These are phyloP conservation scores for Propithecus coquereli DNA, from an alignment of 2,113 vertebrate genomes.

Conservation along the genomic window DNA sequence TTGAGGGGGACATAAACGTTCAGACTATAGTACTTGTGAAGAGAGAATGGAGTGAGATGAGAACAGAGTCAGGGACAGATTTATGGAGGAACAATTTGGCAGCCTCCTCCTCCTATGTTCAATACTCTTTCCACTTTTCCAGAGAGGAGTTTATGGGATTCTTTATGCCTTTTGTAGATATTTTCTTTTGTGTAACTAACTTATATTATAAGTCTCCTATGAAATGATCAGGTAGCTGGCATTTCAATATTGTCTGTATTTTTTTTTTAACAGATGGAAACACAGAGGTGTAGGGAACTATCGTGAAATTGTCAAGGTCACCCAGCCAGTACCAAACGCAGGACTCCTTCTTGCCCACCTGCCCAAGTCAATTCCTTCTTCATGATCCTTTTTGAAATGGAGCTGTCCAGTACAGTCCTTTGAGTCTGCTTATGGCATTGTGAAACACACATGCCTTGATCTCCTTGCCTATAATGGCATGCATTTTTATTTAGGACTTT, in stretches of 20 bases:
- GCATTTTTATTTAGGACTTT: slow-evolving; percentile 19
- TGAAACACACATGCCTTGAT: slow-evolving; percentile 35
- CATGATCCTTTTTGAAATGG: slow-evolving; percentile 14
- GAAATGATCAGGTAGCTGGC: background rate
- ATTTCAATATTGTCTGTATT: slow-evolving; percentile 19
- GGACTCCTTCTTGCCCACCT: slow-evolving; percentile 14
- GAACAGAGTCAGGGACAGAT: background rate
- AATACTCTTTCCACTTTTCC: background rate
- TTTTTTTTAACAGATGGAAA: background rate
- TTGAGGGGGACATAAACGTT: background rate
- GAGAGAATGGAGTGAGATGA: background rate
- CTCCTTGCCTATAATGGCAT: background rate
- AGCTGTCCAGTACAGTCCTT: background rate
- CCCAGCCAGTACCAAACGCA: background rate
- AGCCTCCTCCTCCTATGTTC: background rate
- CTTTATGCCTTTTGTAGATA: background rate
- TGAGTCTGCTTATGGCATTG: background rate
- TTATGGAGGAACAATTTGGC: background rate
- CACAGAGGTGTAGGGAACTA: background rate
- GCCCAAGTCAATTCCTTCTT: slow-evolving; percentile 11
- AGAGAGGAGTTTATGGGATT: slow-evolving; percentile 8
- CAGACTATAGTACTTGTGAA: background rate
- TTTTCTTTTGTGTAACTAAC: slow-evolving; percentile 33
- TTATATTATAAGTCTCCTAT: slow-evolving; percentile 21
- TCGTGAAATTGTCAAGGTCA: slow-evolving; percentile 21